These are phyloP conservation scores for Tetranychus truncatus DNA, from an alignment of 2,888 invertebrate genomes.

Conservation along the genomic window DNA sequence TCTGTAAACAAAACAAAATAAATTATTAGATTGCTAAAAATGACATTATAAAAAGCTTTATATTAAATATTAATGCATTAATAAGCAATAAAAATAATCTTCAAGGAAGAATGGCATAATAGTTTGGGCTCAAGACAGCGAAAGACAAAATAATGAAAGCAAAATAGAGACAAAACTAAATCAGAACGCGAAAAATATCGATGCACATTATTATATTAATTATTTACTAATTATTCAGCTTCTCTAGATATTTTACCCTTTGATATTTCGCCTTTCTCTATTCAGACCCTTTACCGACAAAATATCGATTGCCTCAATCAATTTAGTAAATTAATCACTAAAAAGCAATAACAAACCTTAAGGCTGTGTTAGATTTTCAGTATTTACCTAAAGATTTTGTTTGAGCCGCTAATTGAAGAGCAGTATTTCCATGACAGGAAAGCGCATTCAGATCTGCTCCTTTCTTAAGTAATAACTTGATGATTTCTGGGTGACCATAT, in stretches of 20 bases:
- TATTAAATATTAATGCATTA: not conserved
- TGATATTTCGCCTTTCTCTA: no score
- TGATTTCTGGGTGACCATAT: not conserved
- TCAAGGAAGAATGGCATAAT: no score
- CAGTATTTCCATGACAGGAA: not conserved
- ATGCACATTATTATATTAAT: no score
- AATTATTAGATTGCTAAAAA: not conserved
- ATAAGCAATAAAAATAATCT: no score
- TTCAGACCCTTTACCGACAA: no score
- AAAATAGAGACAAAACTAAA: no score
- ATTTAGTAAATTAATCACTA: not conserved
- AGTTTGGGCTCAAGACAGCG: no score
- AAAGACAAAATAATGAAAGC: no score
- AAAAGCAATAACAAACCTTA: conserved; percentile 22
- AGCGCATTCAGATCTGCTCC: not conserved
- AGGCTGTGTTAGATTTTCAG: not conserved
- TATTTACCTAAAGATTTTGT: not conserved
- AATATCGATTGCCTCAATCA: not conserved
- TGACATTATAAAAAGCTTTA: not conserved
- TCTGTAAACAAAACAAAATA: conserved; percentile 6
- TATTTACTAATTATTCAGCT: no score
- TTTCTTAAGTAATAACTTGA: not conserved
- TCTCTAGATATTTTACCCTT: no score
- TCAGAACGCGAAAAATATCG: no score
- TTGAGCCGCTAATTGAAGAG: not conserved